Conservation (phyloP, 2,113 vertebrate species). For the Pelecanoides urinatrix region DNA sequence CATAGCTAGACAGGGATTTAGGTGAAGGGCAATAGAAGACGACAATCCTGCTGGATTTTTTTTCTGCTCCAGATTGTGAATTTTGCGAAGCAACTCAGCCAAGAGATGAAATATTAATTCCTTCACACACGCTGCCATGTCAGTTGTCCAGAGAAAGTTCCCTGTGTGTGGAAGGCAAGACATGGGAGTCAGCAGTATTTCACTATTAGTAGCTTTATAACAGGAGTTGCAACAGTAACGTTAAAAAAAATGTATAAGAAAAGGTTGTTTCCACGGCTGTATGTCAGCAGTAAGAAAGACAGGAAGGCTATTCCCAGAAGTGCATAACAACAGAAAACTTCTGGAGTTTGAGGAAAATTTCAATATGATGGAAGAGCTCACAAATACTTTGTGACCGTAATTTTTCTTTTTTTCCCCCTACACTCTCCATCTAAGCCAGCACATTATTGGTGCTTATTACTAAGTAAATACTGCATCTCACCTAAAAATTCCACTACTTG, state of each 20-base stretch:
- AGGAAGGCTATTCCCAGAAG: not conserved
- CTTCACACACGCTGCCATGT: slow-evolving; percentile 91
- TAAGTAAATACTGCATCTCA: slow-evolving; percentile 54
- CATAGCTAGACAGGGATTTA: slow-evolving; percentile 94
- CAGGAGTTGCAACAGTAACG: not conserved
- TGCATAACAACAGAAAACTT: not conserved
- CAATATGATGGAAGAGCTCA: not conserved
- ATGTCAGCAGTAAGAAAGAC: not conserved
- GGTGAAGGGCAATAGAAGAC: slow-evolving; percentile 91
- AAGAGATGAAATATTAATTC: slow-evolving; percentile 92
- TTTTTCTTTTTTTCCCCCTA: not conserved
- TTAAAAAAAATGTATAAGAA: not conserved
- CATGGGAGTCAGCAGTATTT: not conserved
- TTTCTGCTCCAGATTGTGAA: slow-evolving; percentile 88
- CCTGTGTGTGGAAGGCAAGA: slow-evolving; percentile 68
- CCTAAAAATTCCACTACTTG: slow-evolving; percentile 94
- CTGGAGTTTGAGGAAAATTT: not conserved
- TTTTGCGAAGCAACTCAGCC: slow-evolving; percentile 91
- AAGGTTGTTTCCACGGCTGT: accelerated
- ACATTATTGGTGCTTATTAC: not conserved
- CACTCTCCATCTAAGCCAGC: not conserved
- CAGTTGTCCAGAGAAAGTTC: slow-evolving; percentile 94
- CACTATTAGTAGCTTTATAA: not conserved
- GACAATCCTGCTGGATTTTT: slow-evolving; percentile 85
- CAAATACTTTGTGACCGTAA: not conserved